Percentiles rank a stretch among this genome's conserved stretches.
Conservation (phyloP, 1,140 invertebrate species). For the Aricia agestis region DNA sequence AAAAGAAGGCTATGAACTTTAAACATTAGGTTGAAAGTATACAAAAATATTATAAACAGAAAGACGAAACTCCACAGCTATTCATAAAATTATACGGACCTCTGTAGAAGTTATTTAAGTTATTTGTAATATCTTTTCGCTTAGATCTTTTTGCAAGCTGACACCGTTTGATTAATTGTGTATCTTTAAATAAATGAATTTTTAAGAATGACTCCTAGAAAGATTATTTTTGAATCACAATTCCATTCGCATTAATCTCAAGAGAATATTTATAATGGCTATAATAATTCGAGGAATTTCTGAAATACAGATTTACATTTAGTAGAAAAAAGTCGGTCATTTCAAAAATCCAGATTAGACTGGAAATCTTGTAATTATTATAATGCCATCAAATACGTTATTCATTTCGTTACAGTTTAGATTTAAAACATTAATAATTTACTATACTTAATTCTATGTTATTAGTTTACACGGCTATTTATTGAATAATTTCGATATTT, state of each 20-base stretch:
- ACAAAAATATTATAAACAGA: not conserved
- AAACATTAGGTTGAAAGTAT: not conserved
- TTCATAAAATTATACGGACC: not conserved
- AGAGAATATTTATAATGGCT: not conserved
- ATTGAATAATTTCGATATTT: too few relatives aligned
- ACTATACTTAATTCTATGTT: too few relatives aligned
- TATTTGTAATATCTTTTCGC: not conserved
- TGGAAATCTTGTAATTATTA: too few relatives aligned
- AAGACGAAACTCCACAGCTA: not conserved
- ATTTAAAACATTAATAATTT: too few relatives aligned
- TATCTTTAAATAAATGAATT: not conserved
- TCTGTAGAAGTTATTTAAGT: not conserved
- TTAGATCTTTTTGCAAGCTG: not conserved
- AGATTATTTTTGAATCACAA: not conserved
- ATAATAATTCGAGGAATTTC: too few relatives aligned
- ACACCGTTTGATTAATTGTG: not conserved
- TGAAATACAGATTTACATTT: too few relatives aligned
- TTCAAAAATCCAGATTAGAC: too few relatives aligned
- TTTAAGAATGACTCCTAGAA: not conserved
- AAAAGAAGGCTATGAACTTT: not conserved
- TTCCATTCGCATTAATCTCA: not conserved
- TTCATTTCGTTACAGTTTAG: too few relatives aligned
- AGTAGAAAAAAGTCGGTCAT: too few relatives aligned
- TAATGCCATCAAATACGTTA: too few relatives aligned
- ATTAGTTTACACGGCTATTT: too few relatives aligned